These are phyloP conservation scores for Dinoponera quadriceps DNA, from an alignment of 1,140 invertebrate genomes.

Conservation along the genomic window DNA sequence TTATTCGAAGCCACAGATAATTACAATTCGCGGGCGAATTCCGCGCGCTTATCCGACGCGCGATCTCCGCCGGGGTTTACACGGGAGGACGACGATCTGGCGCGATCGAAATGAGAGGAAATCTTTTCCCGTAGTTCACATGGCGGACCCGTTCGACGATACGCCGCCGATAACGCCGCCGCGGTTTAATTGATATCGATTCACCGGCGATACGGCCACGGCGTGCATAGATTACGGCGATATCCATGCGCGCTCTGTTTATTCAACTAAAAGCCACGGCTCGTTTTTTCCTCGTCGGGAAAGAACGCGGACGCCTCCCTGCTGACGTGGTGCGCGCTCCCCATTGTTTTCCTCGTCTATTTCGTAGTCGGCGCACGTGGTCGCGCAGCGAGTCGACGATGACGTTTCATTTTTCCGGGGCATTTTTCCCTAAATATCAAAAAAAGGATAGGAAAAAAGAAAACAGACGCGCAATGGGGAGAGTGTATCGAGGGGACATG, in stretches of 20 bases:
- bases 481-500: conserved; percentile 25
- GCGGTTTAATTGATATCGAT: conserved; percentile 44
- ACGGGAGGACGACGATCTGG: not conserved
- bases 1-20: not conserved
- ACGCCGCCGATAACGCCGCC: not conserved
- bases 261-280: conserved; percentile 79
- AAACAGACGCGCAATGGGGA: conserved; percentile 29
- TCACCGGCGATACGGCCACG: not conserved
- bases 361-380: conserved; percentile 31
- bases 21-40: conserved; percentile 6
- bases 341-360: conserved; percentile 4
- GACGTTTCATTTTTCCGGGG: conserved; percentile 58
- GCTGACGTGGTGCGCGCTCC: conserved; percentile 8
- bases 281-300: conserved; percentile 23
- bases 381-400: conserved; percentile 23
- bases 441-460: conserved; percentile 33
- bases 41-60: not conserved
- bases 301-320: not conserved
- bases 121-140: conserved; percentile 51
- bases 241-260: conserved; percentile 74
- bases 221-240: conserved; percentile 59
- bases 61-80: not conserved
- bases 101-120: not conserved
- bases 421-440: conserved; percentile 53
- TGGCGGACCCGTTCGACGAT: not conserved